A percentile compares a stretch with the other conserved stretches of the same genome.
These are phyloP conservation scores for Pseudomyrmex dendroicus DNA, from an alignment of 1,140 invertebrate species.

Conservation along the genomic window DNA sequence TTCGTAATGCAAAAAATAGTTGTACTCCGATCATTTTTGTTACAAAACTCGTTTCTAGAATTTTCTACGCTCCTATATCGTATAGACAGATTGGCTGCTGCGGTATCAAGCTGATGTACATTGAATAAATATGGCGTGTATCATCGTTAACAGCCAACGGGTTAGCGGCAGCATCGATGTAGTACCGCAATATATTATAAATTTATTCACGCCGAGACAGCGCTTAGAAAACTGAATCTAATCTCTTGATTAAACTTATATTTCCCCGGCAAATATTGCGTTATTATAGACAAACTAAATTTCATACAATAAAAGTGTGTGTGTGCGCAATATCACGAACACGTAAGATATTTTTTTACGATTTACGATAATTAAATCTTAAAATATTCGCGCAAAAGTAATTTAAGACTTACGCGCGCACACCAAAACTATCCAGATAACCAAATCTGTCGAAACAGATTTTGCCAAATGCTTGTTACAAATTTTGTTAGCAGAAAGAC, in stretches of 20 bases:
- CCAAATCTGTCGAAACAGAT: too few relatives aligned
- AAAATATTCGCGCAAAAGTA: not conserved
- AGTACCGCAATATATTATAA: conserved; percentile 60
- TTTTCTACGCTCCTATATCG: conserved; percentile 54
- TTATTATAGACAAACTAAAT: too few relatives aligned
- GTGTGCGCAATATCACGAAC: too few relatives aligned
- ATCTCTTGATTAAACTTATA: conserved; percentile 56
- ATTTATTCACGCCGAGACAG: conserved; percentile 41
- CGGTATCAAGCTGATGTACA: conserved; percentile 21
- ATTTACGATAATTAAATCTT: too few relatives aligned
- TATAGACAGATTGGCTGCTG: conserved; percentile 23
- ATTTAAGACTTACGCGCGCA: not conserved
- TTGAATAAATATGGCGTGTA: conserved; percentile 64
- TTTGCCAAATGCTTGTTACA: too few relatives aligned
- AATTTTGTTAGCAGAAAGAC: too few relatives aligned
- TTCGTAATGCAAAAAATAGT: conserved; percentile 32
- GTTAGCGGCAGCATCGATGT: conserved; percentile 65
- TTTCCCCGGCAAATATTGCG: not conserved
- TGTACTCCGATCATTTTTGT: conserved; percentile 39
- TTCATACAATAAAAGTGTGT: too few relatives aligned
- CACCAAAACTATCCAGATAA: not conserved
- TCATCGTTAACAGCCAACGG: conserved; percentile 69
- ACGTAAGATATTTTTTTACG: not conserved
- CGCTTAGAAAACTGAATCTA: conserved; percentile 56
- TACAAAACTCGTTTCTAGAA: conserved; percentile 36